Percentiles rank a stretch among this genome's conserved stretches.
Conservation (phyloP, 1,140 invertebrate species). For the Chironomus tepperi region DNA sequence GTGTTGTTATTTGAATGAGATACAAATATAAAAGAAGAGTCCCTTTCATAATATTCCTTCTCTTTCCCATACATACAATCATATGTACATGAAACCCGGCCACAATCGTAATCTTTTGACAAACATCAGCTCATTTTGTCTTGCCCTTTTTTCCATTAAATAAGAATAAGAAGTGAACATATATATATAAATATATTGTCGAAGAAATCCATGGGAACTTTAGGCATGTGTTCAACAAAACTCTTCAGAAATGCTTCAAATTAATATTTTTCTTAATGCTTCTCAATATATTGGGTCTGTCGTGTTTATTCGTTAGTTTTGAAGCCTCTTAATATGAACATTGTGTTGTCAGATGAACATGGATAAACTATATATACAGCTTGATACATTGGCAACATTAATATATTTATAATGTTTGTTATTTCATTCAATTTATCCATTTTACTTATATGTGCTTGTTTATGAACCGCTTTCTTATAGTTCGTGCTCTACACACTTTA, state of each 20-base stretch:
- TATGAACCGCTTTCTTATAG: neutral
- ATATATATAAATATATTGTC: no score
- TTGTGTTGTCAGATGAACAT: neutral
- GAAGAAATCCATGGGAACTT: slow-evolving; percentile 14
- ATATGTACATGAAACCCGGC: neutral
- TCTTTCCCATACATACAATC: no score
- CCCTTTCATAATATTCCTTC: neutral
- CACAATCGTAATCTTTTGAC: slow-evolving; percentile 20
- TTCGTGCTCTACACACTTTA: slow-evolving; percentile 22
- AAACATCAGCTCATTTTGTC: slow-evolving; percentile 14
- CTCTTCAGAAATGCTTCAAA: neutral
- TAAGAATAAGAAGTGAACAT: neutral
- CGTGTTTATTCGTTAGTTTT: slow-evolving; percentile 15
- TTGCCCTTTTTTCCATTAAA: slow-evolving; percentile 12
- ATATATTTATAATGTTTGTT: neutral
- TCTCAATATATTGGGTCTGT: neutral
- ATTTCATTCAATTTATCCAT: slow-evolving; percentile 21
- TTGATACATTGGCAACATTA: neutral
- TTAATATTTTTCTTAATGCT: neutral
- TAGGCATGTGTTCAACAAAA: slow-evolving; percentile 16
- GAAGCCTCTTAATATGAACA: neutral
- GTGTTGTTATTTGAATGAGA: slow-evolving; percentile 7
- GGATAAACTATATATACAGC: neutral
- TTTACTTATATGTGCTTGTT: neutral
- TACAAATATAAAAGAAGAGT: slow-evolving; percentile 7